Percentiles rank a stretch among this genome's conserved stretches.
Conservation (phyloP, 1,140 invertebrate genomes). For the Pogonomyrmex californicus region DNA sequence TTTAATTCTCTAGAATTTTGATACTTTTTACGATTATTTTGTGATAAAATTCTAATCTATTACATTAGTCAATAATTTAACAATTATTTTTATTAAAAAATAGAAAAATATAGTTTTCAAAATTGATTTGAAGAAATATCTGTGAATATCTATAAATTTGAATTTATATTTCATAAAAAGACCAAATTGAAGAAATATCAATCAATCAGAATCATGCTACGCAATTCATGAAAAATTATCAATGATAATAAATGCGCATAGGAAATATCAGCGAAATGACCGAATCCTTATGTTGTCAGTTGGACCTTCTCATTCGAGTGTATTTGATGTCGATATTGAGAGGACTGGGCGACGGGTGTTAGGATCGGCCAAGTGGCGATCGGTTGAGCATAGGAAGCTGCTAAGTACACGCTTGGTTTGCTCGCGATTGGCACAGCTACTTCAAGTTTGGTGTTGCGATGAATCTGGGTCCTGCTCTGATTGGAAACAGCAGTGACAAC, state of each 20-base stretch:
- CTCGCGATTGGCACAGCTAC: constrained; percentile 1
- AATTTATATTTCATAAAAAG: neutral
- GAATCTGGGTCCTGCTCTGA: constrained; percentile 59
- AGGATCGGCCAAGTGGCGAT: neutral
- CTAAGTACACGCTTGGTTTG: constrained; percentile 5
- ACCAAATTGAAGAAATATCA: neutral
- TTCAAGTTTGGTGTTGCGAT: constrained; percentile 33
- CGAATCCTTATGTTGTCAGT: neutral
- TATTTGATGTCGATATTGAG: constrained; percentile 44
- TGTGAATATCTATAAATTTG: constrained; percentile 7
- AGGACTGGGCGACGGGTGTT: constrained; percentile 26
- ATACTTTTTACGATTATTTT: neutral
- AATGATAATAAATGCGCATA: neutral
- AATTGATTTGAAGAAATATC: neutral
- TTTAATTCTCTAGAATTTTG: neutral
- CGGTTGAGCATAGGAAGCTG: constrained; percentile 20
- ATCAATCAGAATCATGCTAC: neutral
- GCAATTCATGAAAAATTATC: neutral
- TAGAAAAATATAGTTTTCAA: neutral
- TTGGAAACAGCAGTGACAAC: constrained; percentile 48
- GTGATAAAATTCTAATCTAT: neutral
- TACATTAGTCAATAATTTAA: constrained; percentile 8
- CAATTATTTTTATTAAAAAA: neutral
- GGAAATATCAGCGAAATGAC: neutral
- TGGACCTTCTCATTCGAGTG: constrained; percentile 25